A percentile compares a stretch with the other conserved stretches of the same genome.
Conservation (phyloP, 2,888 invertebrate species). For the Caenorhabditis drosophilae region DNA sequence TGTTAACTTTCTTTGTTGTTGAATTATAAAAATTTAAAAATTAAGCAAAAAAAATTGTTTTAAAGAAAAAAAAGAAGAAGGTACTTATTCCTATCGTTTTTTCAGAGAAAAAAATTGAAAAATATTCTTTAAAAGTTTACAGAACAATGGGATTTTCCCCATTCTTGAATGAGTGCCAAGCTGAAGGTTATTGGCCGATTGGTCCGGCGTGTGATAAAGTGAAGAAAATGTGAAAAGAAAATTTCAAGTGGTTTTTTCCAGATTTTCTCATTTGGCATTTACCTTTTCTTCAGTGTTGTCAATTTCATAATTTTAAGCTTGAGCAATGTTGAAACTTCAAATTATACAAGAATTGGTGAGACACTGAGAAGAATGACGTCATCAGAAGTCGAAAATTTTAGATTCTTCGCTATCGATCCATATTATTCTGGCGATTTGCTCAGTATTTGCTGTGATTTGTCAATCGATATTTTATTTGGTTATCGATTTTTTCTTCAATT, state of each 20-base stretch:
- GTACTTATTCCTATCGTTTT: neutral
- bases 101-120: neutral
- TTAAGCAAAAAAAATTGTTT: neutral
- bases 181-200: conserved; percentile 31
- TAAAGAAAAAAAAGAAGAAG: too few species aligned
- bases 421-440: conserved; percentile 25
- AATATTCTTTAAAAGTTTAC: neutral
- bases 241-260: conserved; percentile 4
- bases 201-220: conserved; percentile 28
- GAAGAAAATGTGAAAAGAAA: neutral
- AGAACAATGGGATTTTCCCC: neutral
- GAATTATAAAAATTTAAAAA: neutral
- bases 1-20: neutral
- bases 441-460: conserved; percentile 44
- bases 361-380: neutral
- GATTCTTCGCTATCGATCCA: conserved; percentile 5
- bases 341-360: conserved; percentile 1
- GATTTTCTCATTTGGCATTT: conserved; percentile 36
- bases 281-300: conserved; percentile 35
- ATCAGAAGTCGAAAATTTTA: neutral
- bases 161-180: conserved; percentile 25
- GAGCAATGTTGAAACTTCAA: conserved; percentile 14
- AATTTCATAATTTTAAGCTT: conserved; percentile 38
- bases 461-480: conserved; percentile 40
- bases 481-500: conserved; percentile 47